Evolutionary conservation across 2,888 invertebrate genomes (phyloP).

Genomic region (Noctua janthina): DNA sequence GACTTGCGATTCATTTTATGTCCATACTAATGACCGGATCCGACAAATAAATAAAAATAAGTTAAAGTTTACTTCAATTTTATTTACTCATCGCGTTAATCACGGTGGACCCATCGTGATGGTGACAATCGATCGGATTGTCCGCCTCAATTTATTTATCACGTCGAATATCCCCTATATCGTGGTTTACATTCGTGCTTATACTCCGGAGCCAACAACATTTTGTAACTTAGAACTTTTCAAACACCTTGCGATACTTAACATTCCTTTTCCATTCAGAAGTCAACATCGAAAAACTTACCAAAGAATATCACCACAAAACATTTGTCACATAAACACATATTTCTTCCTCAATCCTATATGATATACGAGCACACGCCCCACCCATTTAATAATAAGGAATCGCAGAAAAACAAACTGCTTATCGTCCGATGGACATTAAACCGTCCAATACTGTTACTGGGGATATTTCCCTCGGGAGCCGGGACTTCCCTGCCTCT

Average conservation of each 20-base stretch:
- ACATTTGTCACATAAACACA: constrained; percentile 47
- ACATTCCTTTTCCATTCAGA: background rate
- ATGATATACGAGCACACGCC: constrained; percentile 48
- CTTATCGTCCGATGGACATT: constrained; percentile 49
- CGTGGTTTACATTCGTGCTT: background rate
- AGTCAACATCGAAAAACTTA: constrained; percentile 4
- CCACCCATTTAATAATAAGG: constrained; percentile 42
- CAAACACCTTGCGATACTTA: too few species aligned
- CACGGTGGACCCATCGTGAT: too few species aligned
- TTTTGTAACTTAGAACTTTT: background rate
- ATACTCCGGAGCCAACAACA: background rate
- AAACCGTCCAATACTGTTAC: constrained; percentile 58
- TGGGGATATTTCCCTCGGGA: constrained; percentile 61
- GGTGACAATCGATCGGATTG: background rate
- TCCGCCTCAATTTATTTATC: background rate
- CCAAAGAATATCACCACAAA: constrained; percentile 9
- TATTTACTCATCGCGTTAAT: too few species aligned
- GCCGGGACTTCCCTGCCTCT: constrained; percentile 24
- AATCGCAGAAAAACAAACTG: constrained; percentile 52
- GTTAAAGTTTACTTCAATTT: too few species aligned
- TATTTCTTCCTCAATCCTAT: constrained; percentile 46
- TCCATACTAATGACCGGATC: too few species aligned
- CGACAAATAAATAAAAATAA: background rate
- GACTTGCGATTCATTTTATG: too few species aligned
- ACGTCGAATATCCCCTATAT: too few species aligned